These are phyloP conservation scores for Clamator glandarius DNA, from an alignment of 2,797 vertebrate genomes.

Conservation along the genomic window DNA sequence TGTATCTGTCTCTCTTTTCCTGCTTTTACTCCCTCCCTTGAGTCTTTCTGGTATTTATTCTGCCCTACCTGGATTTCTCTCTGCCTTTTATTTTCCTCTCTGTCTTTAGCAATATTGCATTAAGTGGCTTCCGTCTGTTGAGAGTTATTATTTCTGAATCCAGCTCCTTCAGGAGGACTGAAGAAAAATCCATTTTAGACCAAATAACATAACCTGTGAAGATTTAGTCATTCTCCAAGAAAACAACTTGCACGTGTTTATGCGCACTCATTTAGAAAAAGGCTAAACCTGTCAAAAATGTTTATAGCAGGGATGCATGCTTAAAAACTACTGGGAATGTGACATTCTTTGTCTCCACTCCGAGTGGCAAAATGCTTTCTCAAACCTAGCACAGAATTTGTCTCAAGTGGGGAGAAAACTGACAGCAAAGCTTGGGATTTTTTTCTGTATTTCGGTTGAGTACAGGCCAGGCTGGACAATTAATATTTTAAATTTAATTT, in stretches of 20 bases:
- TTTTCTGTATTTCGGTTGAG: neutral
- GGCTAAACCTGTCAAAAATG: neutral
- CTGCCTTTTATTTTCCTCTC: neutral
- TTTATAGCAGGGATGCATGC: neutral
- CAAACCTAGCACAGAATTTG: neutral
- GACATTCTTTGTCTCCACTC: neutral
- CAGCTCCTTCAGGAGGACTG: neutral
- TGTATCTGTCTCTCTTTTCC: neutral
- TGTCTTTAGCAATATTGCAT: neutral
- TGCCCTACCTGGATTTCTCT: neutral
- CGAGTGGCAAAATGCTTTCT: neutral
- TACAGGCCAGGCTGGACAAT: neutral
- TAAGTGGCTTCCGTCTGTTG: neutral
- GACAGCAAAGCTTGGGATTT: neutral
- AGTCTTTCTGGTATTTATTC: neutral
- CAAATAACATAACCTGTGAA: neutral
- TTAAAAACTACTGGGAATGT: neutral
- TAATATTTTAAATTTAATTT: neutral
- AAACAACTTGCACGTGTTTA: neutral
- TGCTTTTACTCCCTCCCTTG: neutral
- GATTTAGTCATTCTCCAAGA: neutral
- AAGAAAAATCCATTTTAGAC: neutral
- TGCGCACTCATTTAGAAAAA: neutral
- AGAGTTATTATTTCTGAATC: neutral
- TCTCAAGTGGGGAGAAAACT: neutral